Evolutionary conservation across 2,797 vertebrate genomes (phyloP).

Genomic region (Gadopsis bispinosus): DNA sequence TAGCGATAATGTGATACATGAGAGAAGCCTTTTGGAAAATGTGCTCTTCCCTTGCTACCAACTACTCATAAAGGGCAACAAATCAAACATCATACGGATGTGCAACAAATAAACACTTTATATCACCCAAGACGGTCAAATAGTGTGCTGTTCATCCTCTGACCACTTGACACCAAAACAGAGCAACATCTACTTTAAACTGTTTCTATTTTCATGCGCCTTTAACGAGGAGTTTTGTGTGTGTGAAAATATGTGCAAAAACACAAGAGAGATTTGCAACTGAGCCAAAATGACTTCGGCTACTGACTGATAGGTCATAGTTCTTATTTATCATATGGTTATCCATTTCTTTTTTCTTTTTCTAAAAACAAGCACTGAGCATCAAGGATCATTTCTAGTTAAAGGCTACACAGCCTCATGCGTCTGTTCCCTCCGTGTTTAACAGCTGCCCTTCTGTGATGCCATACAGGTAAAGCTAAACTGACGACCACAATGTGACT

Average conservation of each 20-base stretch:
- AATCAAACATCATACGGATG: slow-evolving; percentile 5
- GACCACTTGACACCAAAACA: neutral
- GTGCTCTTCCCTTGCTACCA: slow-evolving; percentile 1
- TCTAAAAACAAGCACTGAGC: neutral
- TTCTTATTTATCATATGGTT: neutral
- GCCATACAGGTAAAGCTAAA: neutral
- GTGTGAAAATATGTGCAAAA: neutral
- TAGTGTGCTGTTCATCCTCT: neutral
- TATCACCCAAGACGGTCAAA: neutral
- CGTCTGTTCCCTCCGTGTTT: neutral
- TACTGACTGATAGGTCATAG: neutral
- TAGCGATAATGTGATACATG: slow-evolving; percentile 12
- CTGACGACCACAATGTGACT: neutral
- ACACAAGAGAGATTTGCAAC: slow-evolving; percentile 12
- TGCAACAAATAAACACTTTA: slow-evolving; percentile 13
- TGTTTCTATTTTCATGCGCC: neutral
- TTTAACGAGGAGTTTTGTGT: neutral
- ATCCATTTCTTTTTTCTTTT: neutral
- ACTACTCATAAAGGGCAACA: slow-evolving; percentile 23
- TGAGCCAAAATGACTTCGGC: slow-evolving; percentile 1
- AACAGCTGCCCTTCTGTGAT: neutral
- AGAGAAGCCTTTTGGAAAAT: slow-evolving; percentile 14
- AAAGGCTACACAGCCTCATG: neutral
- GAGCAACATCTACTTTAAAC: neutral
- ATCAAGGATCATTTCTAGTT: neutral